These are phyloP conservation scores for Ageneiosus marmoratus DNA, from an alignment of 2,113 vertebrate genomes.

Conservation along the genomic window DNA sequence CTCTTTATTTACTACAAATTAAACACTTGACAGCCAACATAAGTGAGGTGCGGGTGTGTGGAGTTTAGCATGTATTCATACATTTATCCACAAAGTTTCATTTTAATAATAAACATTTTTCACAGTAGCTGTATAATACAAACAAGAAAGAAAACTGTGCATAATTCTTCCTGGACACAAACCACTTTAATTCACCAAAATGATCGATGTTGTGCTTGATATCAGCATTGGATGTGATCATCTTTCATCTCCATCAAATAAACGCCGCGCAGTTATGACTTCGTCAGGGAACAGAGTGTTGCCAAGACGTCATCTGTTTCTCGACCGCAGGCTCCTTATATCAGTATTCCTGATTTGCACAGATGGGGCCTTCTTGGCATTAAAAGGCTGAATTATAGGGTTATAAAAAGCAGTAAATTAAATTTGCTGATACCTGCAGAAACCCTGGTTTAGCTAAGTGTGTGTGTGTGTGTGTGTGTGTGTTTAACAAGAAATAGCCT, in stretches of 20 bases:
- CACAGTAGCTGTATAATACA: neutral
- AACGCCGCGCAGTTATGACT: neutral
- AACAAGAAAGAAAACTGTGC: neutral
- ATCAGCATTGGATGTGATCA: too few species aligned
- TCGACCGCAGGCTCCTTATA: neutral
- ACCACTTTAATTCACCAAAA: neutral
- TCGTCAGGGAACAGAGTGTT: neutral
- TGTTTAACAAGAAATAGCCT: slow-evolving; percentile 15
- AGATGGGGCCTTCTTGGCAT: slow-evolving; percentile 8
- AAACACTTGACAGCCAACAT: slow-evolving; percentile 31
- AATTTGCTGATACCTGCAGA: slow-evolving; percentile 18
- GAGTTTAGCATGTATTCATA: neutral
- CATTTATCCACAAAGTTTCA: too few species aligned
- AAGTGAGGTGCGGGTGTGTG: neutral
- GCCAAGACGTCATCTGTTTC: slow-evolving; percentile 14
- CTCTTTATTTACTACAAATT: slow-evolving; percentile 38
- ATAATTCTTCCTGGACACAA: neutral
- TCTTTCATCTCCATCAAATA: neutral
- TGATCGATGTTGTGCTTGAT: neutral
- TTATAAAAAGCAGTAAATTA: slow-evolving; percentile 22
- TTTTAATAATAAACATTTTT: too few species aligned
- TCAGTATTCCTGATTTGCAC: slow-evolving; percentile 7
- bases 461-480: neutral
- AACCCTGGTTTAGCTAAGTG: neutral
- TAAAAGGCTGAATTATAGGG: neutral